Evolutionary conservation across 2,797 vertebrate genomes (phyloP).

Genomic region (Micrastur ruficollis): DNA sequence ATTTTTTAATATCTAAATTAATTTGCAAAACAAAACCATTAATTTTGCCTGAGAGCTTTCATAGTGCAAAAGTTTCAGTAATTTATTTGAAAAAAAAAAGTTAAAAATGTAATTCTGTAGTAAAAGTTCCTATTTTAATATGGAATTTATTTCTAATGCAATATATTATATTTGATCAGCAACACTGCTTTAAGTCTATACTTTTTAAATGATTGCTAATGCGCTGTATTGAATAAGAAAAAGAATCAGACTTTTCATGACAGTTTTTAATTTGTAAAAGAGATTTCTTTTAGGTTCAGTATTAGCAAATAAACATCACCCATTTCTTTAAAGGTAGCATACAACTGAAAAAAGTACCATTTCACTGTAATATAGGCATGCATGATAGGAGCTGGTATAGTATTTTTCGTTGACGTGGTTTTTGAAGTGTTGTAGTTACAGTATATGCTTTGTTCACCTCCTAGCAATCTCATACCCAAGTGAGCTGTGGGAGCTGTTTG

Average conservation of each 20-base stretch:
- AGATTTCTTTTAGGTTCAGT: not conserved
- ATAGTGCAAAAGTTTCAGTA: slow-evolving; percentile 82
- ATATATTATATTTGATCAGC: slow-evolving; percentile 68
- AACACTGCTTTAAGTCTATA: slow-evolving; percentile 41
- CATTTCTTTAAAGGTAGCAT: not conserved
- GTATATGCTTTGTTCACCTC: not conserved
- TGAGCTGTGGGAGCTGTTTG: not conserved
- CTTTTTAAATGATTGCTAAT: slow-evolving; percentile 27
- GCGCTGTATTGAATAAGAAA: not conserved
- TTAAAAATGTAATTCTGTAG: slow-evolving; percentile 73
- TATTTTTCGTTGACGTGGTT: not conserved
- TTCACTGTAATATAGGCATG: not conserved
- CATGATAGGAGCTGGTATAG: not conserved
- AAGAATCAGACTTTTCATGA: not conserved
- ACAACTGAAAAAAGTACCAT: not conserved
- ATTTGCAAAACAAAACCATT: slow-evolving; percentile 87
- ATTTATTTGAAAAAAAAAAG: slow-evolving; percentile 77
- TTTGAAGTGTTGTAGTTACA: not conserved
- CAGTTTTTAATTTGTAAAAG: not conserved
- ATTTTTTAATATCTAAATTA: slow-evolving; percentile 90
- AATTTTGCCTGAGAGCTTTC: slow-evolving; percentile 83
- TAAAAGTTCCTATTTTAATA: slow-evolving; percentile 71
- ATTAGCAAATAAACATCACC: not conserved
- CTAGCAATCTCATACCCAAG: not conserved
- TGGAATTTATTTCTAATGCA: slow-evolving; percentile 68